Evolutionary conservation across 2,113 vertebrate species (phyloP).

Genomic region (Mesitornis unicolor): DNA sequence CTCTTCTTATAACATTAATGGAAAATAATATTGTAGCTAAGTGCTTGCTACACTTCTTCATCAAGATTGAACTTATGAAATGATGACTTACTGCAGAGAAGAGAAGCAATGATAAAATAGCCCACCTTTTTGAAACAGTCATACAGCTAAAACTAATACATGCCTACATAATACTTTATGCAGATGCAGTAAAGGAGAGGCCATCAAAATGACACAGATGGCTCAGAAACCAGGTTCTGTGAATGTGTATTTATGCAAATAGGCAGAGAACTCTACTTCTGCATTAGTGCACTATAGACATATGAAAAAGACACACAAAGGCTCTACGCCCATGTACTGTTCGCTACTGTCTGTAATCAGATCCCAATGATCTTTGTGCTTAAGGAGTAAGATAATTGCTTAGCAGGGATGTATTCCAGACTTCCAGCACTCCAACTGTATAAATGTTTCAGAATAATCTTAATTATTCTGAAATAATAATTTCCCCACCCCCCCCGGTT

Average conservation of each 20-base stretch:
- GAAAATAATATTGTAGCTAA: constrained; percentile 6
- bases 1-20: constrained; percentile 17
- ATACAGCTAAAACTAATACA: neutral
- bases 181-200: neutral
- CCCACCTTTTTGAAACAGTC: neutral
- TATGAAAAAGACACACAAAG: neutral
- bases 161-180: neutral
- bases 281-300: neutral
- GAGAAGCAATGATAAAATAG: neutral
- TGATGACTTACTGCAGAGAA: neutral
- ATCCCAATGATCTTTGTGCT: neutral
- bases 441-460: neutral
- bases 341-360: neutral
- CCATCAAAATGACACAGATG: neutral
- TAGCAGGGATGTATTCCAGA: neutral
- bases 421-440: neutral
- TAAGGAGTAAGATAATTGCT: neutral
- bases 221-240: neutral
- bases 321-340: neutral
- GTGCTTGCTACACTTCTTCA: neutral
- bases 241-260: neutral
- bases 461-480: no score
- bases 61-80: neutral
- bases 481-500: no score
- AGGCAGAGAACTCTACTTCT: neutral